Evolutionary conservation across 2,888 invertebrate genomes (phyloP).

Genomic region (Nipponacmea schrenckii): DNA sequence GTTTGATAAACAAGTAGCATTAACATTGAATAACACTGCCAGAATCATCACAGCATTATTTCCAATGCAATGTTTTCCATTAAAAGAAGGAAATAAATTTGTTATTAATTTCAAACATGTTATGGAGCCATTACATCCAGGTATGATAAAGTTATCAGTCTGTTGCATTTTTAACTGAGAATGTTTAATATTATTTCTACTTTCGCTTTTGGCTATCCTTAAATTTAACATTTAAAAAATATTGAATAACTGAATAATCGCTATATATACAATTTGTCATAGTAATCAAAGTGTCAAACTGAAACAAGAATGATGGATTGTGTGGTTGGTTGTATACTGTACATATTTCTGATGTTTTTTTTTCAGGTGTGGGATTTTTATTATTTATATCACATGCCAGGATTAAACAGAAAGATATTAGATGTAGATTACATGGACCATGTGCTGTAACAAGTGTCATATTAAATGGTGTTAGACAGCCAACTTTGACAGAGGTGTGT

Average conservation of each 20-base stretch:
- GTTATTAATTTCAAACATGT: constrained; percentile 60
- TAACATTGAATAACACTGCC: constrained; percentile 63
- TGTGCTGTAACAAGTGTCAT: constrained; percentile 58
- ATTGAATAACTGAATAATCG: too few species aligned
- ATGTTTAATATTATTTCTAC: too few species aligned
- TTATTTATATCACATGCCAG: constrained; percentile 65
- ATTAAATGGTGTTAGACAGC: constrained; percentile 57
- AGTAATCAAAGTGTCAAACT: too few species aligned
- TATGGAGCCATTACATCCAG: constrained; percentile 52
- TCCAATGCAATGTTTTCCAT: constrained; percentile 65
- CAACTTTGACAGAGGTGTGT: constrained; percentile 59
- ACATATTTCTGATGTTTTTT: background rate
- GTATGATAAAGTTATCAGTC: constrained; percentile 27
- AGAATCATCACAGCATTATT: constrained; percentile 61
- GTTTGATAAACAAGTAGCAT: constrained; percentile 60
- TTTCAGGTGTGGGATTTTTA: constrained; percentile 61
- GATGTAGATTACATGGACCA: constrained; percentile 63
- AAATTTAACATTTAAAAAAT: too few species aligned
- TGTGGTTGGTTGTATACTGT: too few species aligned
- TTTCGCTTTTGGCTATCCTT: too few species aligned
- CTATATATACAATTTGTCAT: too few species aligned
- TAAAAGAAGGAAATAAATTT: constrained; percentile 61
- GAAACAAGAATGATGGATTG: too few species aligned
- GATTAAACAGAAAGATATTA: constrained; percentile 57
- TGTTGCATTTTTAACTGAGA: too few species aligned